A percentile compares a stretch with the other conserved stretches of the same genome.
These are phyloP conservation scores for Danionella dracula DNA, from an alignment of 2,797 vertebrate genomes.

Conservation along the genomic window DNA sequence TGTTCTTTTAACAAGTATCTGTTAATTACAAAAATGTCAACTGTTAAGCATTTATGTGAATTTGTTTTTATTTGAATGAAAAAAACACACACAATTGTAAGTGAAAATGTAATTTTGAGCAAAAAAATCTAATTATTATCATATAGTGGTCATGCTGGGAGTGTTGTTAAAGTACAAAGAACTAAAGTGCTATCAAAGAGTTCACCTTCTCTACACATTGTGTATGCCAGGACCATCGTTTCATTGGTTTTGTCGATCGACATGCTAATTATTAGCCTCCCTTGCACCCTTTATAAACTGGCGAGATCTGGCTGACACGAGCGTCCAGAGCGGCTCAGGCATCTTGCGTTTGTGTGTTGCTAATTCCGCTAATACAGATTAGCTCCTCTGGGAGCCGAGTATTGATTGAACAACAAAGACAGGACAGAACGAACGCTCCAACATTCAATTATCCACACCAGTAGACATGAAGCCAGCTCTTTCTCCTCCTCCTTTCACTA, in stretches of 20 bases:
- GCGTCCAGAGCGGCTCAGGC: conserved; percentile 53
- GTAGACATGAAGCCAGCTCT: conserved; percentile 69
- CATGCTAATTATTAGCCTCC: conserved; percentile 15
- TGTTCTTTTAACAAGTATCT: too few species aligned
- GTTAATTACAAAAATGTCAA: too few species aligned
- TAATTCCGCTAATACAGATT: conserved; percentile 81
- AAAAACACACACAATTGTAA: too few species aligned
- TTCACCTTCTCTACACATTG: neutral
- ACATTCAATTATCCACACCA: conserved; percentile 77
- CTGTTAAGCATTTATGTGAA: too few species aligned
- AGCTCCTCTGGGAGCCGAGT: conserved; percentile 67
- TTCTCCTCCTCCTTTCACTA: conserved; percentile 43
- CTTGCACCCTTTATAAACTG: conserved; percentile 23
- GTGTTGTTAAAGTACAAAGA: neutral
- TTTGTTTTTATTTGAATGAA: too few species aligned
- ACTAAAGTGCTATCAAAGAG: neutral
- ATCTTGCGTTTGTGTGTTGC: conserved; percentile 68
- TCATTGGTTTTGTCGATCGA: conserved; percentile 18
- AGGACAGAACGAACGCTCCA: conserved; percentile 64
- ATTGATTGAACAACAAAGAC: conserved; percentile 78
- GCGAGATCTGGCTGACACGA: conserved; percentile 37
- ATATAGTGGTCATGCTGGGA: neutral
- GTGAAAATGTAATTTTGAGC: too few species aligned
- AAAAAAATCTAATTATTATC: too few species aligned
- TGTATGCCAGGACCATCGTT: conserved; percentile 21